Base-by-base conservation (phyloP, 2,113 vertebrate genomes). In the Glaucomys volans region DNA sequence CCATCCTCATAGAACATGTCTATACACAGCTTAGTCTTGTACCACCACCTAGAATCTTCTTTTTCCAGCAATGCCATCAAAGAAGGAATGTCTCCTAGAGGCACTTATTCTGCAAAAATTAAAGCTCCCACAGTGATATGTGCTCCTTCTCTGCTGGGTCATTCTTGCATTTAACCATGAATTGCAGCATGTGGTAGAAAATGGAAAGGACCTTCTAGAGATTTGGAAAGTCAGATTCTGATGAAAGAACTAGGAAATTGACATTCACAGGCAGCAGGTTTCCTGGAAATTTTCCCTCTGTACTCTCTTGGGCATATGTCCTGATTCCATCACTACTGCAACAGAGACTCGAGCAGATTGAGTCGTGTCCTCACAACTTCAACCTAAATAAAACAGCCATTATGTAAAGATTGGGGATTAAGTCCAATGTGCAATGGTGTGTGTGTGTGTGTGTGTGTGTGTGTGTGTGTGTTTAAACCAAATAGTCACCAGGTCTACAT, bases 371-470 rank as follows among this genome's bases (percentile, higher is more conserved):
- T 90, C 66, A 92, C 0, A 6, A 94, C 50, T 85, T 91, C 54
- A 50, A 91, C 88, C 54, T 94, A 97, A 96, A 89, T 86, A 89
- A 94, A 92, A 92, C 3, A n/a, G n/a, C 14, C 32, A 3, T 96
- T 84, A 95, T 13, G 12, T 86, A 96, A 97, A 91, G 18, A 22
- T 35, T 50, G n/a, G 66, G 72, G 86, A 89, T 87, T 66, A 42
- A 71, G 47, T 91, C 92, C 95, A 95, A 18, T 0, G 6, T 47
- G 16, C 75, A 86, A 79, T 42, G 67, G n/a, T 54, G 82, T 50
- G 20, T 22, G 37, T 77, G n/a, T n/a, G n/a, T n/a, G n/a, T n/a
- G n/a, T n/a, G n/a, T n/a, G n/a, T n/a, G n/a, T n/a, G n/a, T n/a
- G n/a, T n/a, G n/a, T n/a, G n/a, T n/a, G n/a, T n/a, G n/a, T n/a